Conservation (phyloP, 2,888 invertebrate genomes). For the Tolmerus cingulatus region DNA sequence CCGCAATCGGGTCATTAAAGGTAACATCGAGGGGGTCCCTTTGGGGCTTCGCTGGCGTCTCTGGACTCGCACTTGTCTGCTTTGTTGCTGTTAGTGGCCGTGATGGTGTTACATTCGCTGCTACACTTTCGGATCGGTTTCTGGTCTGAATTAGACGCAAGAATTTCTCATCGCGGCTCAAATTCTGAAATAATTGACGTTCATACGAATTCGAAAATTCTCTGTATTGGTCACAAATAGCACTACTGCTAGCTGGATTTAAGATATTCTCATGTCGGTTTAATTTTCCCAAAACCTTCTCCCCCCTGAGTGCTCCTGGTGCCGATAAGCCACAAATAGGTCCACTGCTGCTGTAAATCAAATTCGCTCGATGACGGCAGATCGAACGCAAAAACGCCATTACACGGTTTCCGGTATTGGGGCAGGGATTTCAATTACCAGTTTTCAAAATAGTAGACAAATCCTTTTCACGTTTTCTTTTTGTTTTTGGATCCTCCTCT, state of each 20-base stretch:
- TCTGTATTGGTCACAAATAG: conserved; percentile 7
- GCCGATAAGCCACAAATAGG: not conserved
- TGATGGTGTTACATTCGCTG: conserved; percentile 4
- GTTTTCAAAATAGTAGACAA: not conserved
- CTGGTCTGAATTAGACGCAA: conserved; percentile 33
- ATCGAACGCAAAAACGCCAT: conserved; percentile 64
- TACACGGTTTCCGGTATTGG: conserved; percentile 53
- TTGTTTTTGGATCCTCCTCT: not conserved
- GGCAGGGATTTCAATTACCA: not conserved
- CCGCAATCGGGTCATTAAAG: conserved; percentile 88
- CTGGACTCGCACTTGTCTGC: conserved; percentile 45
- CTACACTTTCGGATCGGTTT: conserved; percentile 41
- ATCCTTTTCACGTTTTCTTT: not conserved
- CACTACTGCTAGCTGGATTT: conserved; percentile 43
- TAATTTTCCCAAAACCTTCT: not conserved
- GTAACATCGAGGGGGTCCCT: conserved; percentile 80
- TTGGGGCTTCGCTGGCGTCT: conserved; percentile 54
- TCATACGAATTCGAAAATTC: conserved; percentile 36
- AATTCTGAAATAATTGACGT: conserved; percentile 44
- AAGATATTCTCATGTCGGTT: conserved; percentile 38
- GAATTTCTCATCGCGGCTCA: conserved; percentile 44
- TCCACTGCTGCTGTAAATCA: conserved; percentile 49
- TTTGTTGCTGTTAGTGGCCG: not conserved
- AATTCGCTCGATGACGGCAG: conserved; percentile 57
- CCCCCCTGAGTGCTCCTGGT: not conserved